A percentile compares a stretch with the other conserved stretches of the same genome.
Evolutionary conservation across 1,140 invertebrate genomes (phyloP).

Genomic region (Antheraea mylitta): DNA sequence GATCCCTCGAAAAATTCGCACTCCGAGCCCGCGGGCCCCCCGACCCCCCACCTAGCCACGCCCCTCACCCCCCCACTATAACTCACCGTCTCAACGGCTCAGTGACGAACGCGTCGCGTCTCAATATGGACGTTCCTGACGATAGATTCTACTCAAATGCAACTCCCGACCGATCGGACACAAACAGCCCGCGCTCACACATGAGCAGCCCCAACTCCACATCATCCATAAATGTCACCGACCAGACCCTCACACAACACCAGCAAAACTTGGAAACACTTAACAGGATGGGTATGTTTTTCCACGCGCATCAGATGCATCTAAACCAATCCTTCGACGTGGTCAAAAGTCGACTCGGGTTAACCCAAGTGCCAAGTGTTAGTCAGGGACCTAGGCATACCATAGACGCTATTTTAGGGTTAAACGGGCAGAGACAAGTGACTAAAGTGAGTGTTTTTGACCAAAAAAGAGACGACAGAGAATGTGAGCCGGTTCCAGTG

Average conservation of each 20-base stretch:
- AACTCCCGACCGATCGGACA: slow-evolving; percentile 62
- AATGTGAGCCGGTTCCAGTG: slow-evolving; percentile 61
- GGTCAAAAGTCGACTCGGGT: slow-evolving; percentile 58
- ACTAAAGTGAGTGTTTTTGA: slow-evolving; percentile 60
- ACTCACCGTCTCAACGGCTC: slow-evolving; percentile 18
- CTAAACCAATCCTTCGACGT: slow-evolving; percentile 65
- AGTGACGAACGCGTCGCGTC: slow-evolving; percentile 46
- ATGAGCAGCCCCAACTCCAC: slow-evolving; percentile 64
- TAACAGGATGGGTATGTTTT: slow-evolving; percentile 73
- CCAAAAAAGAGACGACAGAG: slow-evolving; percentile 51
- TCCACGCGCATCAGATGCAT: slow-evolving; percentile 71
- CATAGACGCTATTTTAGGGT: slow-evolving; percentile 69
- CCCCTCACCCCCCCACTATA: neutral
- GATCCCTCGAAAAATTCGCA: slow-evolving; percentile 70
- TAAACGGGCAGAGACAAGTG: slow-evolving; percentile 50
- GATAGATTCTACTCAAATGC: slow-evolving; percentile 56
- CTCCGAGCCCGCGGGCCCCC: slow-evolving; percentile 50
- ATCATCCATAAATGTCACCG: slow-evolving; percentile 61
- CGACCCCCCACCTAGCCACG: slow-evolving; percentile 30
- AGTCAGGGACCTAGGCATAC: slow-evolving; percentile 65
- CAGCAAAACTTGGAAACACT: slow-evolving; percentile 68
- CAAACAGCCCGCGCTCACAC: slow-evolving; percentile 60
- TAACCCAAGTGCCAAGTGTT: slow-evolving; percentile 60
- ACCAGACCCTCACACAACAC: slow-evolving; percentile 50
- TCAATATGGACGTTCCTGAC: slow-evolving; percentile 63